phyloP scores from a whole-genome alignment of 2,888 invertebrate species.

The Epistrophella euchroma region DNA sequence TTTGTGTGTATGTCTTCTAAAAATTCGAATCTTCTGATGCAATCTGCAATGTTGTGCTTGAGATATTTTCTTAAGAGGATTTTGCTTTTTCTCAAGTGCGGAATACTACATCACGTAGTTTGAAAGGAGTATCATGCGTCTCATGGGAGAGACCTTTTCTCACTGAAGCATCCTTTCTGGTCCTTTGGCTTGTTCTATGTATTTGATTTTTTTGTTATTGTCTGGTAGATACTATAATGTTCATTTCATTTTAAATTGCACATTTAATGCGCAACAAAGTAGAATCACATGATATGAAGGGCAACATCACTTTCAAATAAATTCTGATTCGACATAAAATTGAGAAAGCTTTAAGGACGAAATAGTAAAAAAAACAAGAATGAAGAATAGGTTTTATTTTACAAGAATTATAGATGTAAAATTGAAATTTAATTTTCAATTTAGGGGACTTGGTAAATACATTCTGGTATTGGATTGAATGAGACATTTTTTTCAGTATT shows the following conservation, averaged over 20 bases:
- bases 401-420: slow-evolving; percentile 36
- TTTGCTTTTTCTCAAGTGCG: slow-evolving; percentile 2
- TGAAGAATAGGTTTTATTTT: not conserved
- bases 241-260: slow-evolving; percentile 66
- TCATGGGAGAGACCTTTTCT: not conserved
- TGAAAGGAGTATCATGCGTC: slow-evolving; percentile 41
- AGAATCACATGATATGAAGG: slow-evolving; percentile 37
- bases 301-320: slow-evolving; percentile 53
- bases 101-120: slow-evolving; percentile 41
- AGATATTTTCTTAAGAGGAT: slow-evolving; percentile 43
- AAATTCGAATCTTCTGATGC: slow-evolving; percentile 19
- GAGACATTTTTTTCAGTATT: no score
- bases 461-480: no score
- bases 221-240: slow-evolving; percentile 41
- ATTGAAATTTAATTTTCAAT: slow-evolving; percentile 63
- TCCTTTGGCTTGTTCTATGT: slow-evolving; percentile 4
- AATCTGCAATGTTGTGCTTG: slow-evolving; percentile 46
- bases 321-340: slow-evolving; percentile 38
- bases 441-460: no score
- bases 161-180: slow-evolving; percentile 1
- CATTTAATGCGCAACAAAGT: slow-evolving; percentile 45
- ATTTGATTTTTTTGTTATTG: slow-evolving; percentile 2
- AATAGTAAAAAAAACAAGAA: not conserved
- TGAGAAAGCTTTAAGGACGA: not conserved
- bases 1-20: not conserved